Conservation (phyloP, 2,113 vertebrate species). For the Camelus dromedarius region DNA sequence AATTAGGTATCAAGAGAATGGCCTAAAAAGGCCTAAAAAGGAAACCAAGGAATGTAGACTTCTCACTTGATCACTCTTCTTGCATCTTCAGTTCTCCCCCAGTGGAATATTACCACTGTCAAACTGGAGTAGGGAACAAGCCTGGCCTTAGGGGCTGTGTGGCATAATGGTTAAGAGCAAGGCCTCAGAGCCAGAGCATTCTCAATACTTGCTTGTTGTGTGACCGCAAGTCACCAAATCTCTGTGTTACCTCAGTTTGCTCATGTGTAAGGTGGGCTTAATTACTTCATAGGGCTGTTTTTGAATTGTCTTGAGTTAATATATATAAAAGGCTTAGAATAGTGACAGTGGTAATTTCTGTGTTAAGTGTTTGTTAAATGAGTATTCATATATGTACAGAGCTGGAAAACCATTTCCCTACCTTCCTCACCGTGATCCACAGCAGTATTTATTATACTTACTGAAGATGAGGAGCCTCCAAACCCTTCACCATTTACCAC, state of each 20-base stretch:
- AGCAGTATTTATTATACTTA: background rate
- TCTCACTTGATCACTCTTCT: background rate
- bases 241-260: background rate
- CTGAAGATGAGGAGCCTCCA: background rate
- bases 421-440: background rate
- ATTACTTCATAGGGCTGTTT: background rate
- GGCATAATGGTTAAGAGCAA: background rate
- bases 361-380: background rate
- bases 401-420: background rate
- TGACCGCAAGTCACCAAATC: background rate
- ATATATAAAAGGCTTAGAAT: background rate
- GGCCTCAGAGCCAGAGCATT: background rate
- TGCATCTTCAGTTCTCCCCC: background rate
- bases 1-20: background rate
- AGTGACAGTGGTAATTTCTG: background rate
- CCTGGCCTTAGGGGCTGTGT: background rate
- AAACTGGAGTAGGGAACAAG: background rate
- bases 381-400: background rate
- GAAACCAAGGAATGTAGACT: background rate
- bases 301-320: background rate
- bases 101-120: background rate
- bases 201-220: background rate
- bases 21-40: background rate
- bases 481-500: background rate
- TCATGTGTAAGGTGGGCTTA: background rate